Percentiles rank a stretch among this genome's conserved stretches.
phyloP scores from a whole-genome alignment of 2,113 vertebrate genomes.

The Melanotaenia duboulayi region DNA sequence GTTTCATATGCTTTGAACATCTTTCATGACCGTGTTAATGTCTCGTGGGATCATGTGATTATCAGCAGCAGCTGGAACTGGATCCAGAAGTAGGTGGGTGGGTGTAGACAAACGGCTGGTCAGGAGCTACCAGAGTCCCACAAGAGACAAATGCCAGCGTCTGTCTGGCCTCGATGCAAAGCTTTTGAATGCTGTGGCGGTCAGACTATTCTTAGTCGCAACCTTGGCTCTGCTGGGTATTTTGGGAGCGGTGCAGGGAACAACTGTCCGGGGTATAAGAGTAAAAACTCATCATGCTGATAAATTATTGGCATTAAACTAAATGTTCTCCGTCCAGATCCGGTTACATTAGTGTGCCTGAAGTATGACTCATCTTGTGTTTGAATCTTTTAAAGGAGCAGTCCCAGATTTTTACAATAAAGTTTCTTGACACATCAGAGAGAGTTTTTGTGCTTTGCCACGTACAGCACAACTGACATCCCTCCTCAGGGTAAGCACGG shows the following conservation, averaged over 20 bases:
- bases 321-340: slow-evolving; percentile 38
- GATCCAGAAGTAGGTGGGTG: not conserved
- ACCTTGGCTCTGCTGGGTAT: slow-evolving; percentile 60
- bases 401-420: not conserved
- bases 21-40: not conserved
- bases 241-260: slow-evolving; percentile 32
- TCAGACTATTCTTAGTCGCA: slow-evolving; percentile 74
- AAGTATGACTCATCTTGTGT: not conserved
- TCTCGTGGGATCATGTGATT: not conserved
- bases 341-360: slow-evolving; percentile 41
- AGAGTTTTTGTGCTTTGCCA: not conserved
- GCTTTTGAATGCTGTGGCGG: slow-evolving; percentile 61
- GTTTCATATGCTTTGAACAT: slow-evolving; percentile 2
- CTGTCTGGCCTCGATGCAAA: slow-evolving; percentile 10
- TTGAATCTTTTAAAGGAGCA: slow-evolving; percentile 6
- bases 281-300: slow-evolving; percentile 52
- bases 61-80: not conserved
- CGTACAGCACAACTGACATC: not conserved
- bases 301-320: slow-evolving; percentile 18
- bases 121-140: not conserved
- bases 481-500: too few relatives aligned
- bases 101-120: not conserved
- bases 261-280: not conserved
- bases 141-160: slow-evolving; percentile 29
- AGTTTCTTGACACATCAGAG: too few relatives aligned